Evolutionary conservation across 2,797 vertebrate species (phyloP).

Genomic region (Pelochelys cantorii): DNA sequence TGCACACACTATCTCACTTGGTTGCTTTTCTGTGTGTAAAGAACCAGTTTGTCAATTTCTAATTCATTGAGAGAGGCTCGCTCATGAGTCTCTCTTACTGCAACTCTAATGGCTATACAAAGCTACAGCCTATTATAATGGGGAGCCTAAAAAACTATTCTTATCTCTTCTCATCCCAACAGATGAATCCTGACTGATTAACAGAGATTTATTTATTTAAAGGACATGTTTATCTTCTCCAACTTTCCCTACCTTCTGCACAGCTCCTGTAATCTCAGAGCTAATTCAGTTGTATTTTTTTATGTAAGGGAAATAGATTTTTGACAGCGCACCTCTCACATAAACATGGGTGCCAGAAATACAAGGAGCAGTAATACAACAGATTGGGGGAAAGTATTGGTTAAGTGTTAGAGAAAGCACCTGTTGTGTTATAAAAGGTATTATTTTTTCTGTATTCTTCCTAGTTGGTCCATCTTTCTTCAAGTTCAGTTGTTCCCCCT

Average conservation of each 20-base stretch:
- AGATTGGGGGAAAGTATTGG: neutral
- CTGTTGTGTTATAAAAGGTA: neutral
- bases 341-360: neutral
- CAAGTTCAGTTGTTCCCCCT: neutral
- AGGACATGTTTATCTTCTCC: neutral
- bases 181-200: conserved; percentile 14
- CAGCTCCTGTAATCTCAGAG: neutral
- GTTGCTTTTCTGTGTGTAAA: neutral
- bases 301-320: neutral
- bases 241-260: neutral
- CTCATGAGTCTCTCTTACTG: conserved; percentile 35
- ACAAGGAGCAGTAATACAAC: neutral
- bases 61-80: neutral
- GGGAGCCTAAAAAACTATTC: conserved; percentile 22
- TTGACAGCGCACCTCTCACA: neutral
- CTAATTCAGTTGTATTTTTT: neutral
- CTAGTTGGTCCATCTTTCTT: neutral
- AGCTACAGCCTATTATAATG: conserved; percentile 30
- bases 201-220: conserved; percentile 5
- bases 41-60: neutral
- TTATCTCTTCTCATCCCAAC: neutral
- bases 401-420: neutral
- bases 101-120: conserved; percentile 39
- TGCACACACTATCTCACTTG: neutral
- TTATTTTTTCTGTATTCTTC: neutral